A percentile compares a stretch with the other conserved stretches of the same genome.
Evolutionary conservation across 2,113 vertebrate species (phyloP).

Genomic region (Scomber scombrus): DNA sequence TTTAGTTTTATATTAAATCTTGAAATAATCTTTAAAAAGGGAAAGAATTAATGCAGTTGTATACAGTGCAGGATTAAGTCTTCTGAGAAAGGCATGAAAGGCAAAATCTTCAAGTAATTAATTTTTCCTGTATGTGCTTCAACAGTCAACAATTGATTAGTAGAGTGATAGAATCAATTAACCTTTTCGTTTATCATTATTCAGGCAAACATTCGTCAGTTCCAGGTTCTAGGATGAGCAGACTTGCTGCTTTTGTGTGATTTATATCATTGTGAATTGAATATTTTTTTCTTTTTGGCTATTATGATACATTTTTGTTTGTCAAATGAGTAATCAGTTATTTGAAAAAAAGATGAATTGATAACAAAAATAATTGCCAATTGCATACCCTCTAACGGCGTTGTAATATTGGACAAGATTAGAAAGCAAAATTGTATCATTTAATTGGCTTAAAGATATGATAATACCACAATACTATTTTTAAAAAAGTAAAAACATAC

Average conservation of each 20-base stretch:
- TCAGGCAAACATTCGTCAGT: background rate
- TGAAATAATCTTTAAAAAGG: background rate
- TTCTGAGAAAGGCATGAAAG: background rate
- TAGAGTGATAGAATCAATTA: background rate
- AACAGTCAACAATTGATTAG: background rate
- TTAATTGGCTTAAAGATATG: background rate
- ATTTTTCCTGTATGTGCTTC: background rate
- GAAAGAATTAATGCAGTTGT: slow-evolving; percentile 6
- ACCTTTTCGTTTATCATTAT: background rate
- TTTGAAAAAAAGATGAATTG: background rate
- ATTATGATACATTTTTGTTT: too few species aligned
- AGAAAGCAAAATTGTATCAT: background rate
- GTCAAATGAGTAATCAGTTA: too few species aligned
- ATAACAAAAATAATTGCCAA: background rate
- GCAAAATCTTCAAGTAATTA: background rate
- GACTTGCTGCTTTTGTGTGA: background rate
- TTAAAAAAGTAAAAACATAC: background rate
- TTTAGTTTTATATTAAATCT: background rate
- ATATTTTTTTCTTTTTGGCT: background rate
- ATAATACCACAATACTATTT: background rate
- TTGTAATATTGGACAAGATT: background rate
- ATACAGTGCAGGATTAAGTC: background rate
- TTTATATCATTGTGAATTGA: background rate
- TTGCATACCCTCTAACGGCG: too few species aligned
- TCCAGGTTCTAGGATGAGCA: background rate